Conservation (phyloP, 1,140 invertebrate species). For the Trichogramma pretiosum region DNA sequence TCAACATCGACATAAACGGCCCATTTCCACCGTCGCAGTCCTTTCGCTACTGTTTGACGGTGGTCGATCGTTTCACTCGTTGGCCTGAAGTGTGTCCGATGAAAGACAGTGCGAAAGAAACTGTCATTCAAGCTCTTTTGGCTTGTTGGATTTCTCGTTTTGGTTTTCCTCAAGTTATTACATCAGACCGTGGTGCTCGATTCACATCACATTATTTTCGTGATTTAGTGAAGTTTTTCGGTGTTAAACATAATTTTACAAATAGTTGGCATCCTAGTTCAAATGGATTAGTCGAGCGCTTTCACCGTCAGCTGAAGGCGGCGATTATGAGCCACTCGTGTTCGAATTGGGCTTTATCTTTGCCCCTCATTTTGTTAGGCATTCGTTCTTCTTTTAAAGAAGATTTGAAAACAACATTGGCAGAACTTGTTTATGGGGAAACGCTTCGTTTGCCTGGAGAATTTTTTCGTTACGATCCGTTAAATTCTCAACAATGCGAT, state of each 20-base stretch:
- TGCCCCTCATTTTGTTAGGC: conserved; percentile 23
- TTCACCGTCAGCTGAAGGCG: conserved; percentile 33
- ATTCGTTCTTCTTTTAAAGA: conserved; percentile 18
- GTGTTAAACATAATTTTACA: conserved; percentile 22
- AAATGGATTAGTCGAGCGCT: conserved; percentile 29
- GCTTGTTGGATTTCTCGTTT: background rate
- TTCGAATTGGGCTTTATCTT: conserved; percentile 10
- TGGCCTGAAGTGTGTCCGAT: background rate
- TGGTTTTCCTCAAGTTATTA: background rate
- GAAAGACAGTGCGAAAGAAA: background rate
- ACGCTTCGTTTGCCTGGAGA: too few species aligned
- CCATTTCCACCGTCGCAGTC: background rate
- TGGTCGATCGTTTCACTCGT: background rate
- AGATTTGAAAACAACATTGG: conserved; percentile 23
- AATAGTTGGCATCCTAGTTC: conserved; percentile 32
- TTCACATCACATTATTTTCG: background rate
- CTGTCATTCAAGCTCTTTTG: background rate
- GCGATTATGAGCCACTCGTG: conserved; percentile 14
- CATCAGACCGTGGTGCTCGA: background rate
- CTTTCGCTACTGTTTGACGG: background rate
- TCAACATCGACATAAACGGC: background rate
- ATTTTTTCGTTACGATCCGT: too few species aligned
- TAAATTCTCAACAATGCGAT: too few species aligned
- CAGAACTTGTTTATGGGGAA: conserved; percentile 29
- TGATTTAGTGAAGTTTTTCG: conserved; percentile 3